These are phyloP conservation scores for Calcarius lapponicus DNA, from an alignment of 2,797 vertebrate species.

Conservation along the genomic window DNA sequence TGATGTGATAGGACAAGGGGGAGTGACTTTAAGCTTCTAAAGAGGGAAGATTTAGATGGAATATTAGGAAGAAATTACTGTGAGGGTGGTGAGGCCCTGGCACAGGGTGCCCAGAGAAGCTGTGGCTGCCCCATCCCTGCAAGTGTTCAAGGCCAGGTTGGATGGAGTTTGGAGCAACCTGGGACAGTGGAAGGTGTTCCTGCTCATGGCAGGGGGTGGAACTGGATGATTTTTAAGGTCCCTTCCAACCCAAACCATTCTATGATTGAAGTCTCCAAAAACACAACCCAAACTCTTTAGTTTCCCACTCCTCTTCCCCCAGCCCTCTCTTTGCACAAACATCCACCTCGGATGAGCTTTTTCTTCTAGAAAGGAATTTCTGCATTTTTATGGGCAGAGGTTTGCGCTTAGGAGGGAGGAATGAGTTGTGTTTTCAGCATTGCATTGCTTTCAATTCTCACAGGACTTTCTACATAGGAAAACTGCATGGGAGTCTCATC, in stretches of 20 bases:
- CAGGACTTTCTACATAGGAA: neutral
- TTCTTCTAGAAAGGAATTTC: neutral
- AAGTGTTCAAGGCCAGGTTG: accelerated
- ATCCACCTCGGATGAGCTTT: neutral
- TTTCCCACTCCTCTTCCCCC: neutral
- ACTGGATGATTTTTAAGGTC: neutral
- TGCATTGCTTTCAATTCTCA: neutral
- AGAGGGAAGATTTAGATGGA: neutral
- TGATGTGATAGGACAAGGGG: neutral
- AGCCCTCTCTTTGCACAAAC: neutral
- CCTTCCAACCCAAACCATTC: neutral
- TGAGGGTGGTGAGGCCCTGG: neutral
- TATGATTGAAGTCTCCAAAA: neutral
- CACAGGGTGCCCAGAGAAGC: neutral
- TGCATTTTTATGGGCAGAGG: neutral
- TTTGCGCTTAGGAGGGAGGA: neutral
- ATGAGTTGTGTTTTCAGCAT: neutral
- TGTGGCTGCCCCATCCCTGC: neutral
- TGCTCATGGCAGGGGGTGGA: accelerated
- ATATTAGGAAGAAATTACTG: neutral
- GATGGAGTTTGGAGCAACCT: accelerated
- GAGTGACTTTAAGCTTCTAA: neutral
- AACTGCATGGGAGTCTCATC: accelerated
- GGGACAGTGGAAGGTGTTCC: neutral
- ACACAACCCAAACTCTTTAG: neutral